Percentiles rank a stretch among this genome's conserved stretches.
Conservation (phyloP, 2,113 vertebrate genomes). For the Chloroceryle aenea region DNA sequence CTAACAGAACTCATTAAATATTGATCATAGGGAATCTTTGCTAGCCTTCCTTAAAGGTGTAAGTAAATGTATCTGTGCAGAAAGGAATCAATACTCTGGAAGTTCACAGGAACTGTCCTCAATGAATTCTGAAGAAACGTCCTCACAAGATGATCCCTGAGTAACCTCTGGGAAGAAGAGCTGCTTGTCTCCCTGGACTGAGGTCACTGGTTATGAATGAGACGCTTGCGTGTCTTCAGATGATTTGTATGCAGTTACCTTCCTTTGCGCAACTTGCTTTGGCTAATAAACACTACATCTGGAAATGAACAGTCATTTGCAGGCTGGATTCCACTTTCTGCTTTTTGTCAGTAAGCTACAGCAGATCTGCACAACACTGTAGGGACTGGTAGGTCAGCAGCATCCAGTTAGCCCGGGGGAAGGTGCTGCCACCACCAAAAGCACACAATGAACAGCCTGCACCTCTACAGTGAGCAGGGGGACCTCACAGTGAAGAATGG, state of each 20-base stretch:
- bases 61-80: neutral
- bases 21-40: neutral
- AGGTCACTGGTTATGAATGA: neutral
- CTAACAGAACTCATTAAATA: neutral
- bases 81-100: neutral
- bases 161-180: neutral
- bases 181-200: neutral
- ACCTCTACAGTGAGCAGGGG: accelerated
- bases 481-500: no score
- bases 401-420: neutral
- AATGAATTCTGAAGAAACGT: neutral
- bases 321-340: neutral
- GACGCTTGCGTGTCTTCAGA: accelerated
- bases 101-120: neutral
- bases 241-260: neutral
- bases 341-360: neutral
- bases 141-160: neutral
- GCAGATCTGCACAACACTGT: neutral
- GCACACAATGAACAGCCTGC: accelerated
- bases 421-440: neutral
- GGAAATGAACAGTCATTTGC: neutral
- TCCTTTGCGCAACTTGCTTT: neutral
- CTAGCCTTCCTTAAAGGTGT: accelerated
- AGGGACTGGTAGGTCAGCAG: neutral
- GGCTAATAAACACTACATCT: neutral